These are phyloP conservation scores for Platanista minor DNA, from an alignment of 2,113 vertebrate genomes.

Conservation along the genomic window DNA sequence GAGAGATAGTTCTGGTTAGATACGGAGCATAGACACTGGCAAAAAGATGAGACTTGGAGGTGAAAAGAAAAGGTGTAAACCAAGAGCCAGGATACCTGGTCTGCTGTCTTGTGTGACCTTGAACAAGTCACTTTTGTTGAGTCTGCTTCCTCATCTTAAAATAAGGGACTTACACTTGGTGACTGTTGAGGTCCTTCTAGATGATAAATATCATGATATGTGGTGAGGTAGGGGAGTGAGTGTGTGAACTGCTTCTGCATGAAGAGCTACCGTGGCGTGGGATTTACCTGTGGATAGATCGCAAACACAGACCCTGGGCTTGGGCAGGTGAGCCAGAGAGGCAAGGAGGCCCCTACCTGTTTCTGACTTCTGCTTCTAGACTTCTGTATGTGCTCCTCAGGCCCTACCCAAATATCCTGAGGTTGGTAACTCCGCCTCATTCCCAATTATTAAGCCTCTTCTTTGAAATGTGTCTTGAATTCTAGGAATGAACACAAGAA, in stretches of 20 bases:
- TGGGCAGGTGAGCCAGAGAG: background rate
- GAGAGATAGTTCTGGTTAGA: background rate
- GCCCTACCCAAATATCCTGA: background rate
- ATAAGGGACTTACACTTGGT: background rate
- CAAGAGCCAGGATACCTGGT: background rate
- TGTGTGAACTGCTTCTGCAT: background rate
- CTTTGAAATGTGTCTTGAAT: background rate
- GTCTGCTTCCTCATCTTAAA: background rate
- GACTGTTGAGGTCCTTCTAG: background rate
- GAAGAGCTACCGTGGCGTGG: too few relatives aligned
- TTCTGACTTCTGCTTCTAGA: background rate
- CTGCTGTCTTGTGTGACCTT: background rate
- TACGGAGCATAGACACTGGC: background rate
- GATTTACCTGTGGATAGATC: background rate
- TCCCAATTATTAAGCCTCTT: background rate
- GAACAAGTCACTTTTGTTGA: background rate
- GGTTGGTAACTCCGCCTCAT: background rate
- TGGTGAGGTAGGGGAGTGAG: too few relatives aligned
- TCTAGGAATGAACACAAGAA: background rate
- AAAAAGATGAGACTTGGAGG: background rate
- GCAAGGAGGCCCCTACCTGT: background rate
- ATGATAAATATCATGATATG: background rate
- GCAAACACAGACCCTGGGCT: background rate
- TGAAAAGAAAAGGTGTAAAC: slow-evolving; percentile 47
- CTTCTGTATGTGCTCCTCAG: background rate